Evolutionary conservation across 2,797 vertebrate genomes (phyloP), one percentile per base, ranked within the genome.

Genomic region (Amniataba percoides): DNA sequence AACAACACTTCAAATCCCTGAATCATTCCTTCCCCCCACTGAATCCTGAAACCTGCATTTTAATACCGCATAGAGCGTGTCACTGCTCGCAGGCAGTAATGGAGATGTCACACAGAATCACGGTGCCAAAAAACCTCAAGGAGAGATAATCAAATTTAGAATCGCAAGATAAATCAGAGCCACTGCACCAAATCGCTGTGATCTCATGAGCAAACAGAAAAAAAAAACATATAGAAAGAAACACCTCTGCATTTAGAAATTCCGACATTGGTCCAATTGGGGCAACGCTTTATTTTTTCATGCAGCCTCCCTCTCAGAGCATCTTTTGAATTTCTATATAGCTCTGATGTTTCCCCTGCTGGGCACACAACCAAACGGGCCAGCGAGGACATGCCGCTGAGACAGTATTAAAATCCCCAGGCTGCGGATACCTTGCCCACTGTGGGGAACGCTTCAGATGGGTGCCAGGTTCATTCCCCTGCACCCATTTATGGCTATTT

Each of bases 401-500:
- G 80, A 90, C 59, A 13, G 71, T 58, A 81, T 88, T 89, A 76
- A 84, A 90, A 82, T 70, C 89, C 78, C 78, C 55, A 40, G 78
- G 73, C 75, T 78, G n/a, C 13, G 11, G 74, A 86, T 77, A 59
- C 80, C 82, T 76, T 58, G 43, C 78, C 83, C 77, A 66, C 84
- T 79, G 73, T 71, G 57, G 78, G 82, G 60, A 82, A 78, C 65
- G 62, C 85, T 88, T 77, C 74, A 85, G 61, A 86, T 58, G 74
- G 80, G 78, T 82, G 70, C 68, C 81, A 91, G 85, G 77, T 92
- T 91, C 87, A 86, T 90, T 85, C 81, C 79, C 86, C 64, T 86
- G 63, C 89, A 91, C 84, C 75, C 74, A 84, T 93, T 90, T 89
- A 79, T 84, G 72, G 82, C 84, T 90, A 82, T 92, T 93, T 91